These are phyloP conservation scores for Pseudorasbora parva DNA, from an alignment of 2,113 vertebrate species.

Conservation along the genomic window DNA sequence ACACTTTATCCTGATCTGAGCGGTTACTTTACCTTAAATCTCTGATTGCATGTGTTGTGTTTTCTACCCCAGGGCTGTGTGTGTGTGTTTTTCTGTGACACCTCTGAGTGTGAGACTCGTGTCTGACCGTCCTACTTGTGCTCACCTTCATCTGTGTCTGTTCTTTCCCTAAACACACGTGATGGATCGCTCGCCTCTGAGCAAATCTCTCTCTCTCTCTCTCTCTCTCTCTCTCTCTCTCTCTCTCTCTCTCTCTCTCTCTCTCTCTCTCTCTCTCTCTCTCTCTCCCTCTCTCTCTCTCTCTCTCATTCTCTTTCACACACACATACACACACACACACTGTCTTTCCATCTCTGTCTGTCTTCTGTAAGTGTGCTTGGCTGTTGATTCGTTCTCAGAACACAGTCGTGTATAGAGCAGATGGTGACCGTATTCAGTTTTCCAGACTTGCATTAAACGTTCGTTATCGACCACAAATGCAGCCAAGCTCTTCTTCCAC, in stretches of 20 bases:
- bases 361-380: conserved; percentile 60
- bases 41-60: conserved; percentile 10
- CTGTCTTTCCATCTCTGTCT: conserved; percentile 11
- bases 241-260: conserved; percentile 56
- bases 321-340: not conserved
- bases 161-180: conserved; percentile 50
- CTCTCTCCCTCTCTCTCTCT: conserved; percentile 56
- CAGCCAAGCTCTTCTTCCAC: conserved; percentile 73
- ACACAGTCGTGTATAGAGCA: conserved; percentile 77
- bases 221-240: conserved; percentile 36
- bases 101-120: conserved; percentile 47
- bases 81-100: conserved; percentile 40
- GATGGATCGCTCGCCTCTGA: conserved; percentile 33
- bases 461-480: conserved; percentile 80
- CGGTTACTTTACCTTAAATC: not conserved
- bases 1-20: not conserved
- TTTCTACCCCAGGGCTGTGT: conserved; percentile 36
- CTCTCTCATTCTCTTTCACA: conserved; percentile 35
- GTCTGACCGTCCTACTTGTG: conserved; percentile 60
- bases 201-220: conserved; percentile 42
- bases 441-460: conserved; percentile 81
- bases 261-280: conserved; percentile 45
- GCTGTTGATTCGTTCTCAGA: conserved; percentile 67
- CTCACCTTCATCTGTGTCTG: conserved; percentile 68
- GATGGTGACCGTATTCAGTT: conserved; percentile 85